Base-by-base conservation (phyloP, 92 coral and sea anemone genomes). In the Bergia sp. region DNA sequence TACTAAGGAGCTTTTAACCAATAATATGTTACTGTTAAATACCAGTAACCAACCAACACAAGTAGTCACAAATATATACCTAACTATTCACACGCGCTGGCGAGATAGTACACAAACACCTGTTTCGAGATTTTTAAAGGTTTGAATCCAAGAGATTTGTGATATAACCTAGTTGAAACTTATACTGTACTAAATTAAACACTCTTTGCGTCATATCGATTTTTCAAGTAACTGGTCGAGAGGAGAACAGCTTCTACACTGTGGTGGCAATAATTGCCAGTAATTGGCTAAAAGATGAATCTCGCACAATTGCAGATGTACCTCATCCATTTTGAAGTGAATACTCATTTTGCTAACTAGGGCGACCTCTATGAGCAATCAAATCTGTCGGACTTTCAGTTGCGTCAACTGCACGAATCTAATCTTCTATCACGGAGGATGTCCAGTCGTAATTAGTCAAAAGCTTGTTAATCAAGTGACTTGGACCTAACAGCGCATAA, bases 381-480 rank as follows among this genome's bases (percentile, higher is more conserved):
- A 53, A 6, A 6, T 7, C 13, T 11, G 11, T 53, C 58, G 58
- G 58, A 53, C 58, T 53, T 53, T 53, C 58, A 53, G 18, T 53
- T 53, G 58, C 16, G 58, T 53, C 58, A 53, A 53, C 58, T 53
- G 58, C 16, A 53, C 58, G 16, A 53, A 53, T 53, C 58, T 73
- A 73, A 36, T 50, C 82, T 78, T 78, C 58, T 78, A 12, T 78
- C 37, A 20, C 29, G 44, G 37, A 80, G 85, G 69, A 18, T 58
- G 69, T 38, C 71, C 43, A 16, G 11, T 76, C 55, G 76, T 37
- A 72, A 1, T 36, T 36, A 10, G 2, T 7, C 3, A 73, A 73
- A 37, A 15, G 77, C 12, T 78, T 1, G 1, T 73, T 73, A 73
- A 40, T 13, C 61, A 42, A 36, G 18, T 43, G 13, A 49, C n/a